Evolutionary conservation across 2,113 vertebrate species (phyloP).

Genomic region (Tiliqua scincoides): DNA sequence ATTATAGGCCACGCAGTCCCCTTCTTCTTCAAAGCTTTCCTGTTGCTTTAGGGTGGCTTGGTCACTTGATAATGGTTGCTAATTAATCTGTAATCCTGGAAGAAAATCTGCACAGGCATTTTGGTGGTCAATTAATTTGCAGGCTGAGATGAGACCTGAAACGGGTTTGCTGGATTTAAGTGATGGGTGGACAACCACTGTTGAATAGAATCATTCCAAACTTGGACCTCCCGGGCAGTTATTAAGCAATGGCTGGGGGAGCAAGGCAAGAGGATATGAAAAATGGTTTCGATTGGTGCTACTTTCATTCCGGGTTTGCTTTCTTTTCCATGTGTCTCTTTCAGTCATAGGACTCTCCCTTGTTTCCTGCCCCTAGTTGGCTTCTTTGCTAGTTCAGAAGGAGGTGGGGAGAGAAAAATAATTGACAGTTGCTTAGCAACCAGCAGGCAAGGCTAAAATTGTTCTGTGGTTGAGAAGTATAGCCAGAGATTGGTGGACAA

Average conservation of each 20-base stretch:
- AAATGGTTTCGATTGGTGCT: neutral
- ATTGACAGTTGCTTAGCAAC: slow-evolving; percentile 21
- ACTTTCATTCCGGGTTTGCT: neutral
- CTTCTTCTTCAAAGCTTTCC: neutral
- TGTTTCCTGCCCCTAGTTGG: neutral
- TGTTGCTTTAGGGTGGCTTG: neutral
- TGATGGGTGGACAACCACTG: no score
- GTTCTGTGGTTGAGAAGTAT: neutral
- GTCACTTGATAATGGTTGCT: neutral
- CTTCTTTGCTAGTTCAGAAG: neutral
- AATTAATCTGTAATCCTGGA: neutral
- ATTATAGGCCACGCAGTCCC: neutral
- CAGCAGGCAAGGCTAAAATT: neutral
- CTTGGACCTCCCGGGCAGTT: neutral
- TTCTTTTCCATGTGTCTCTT: neutral
- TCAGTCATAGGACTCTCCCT: neutral
- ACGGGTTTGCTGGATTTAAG: neutral
- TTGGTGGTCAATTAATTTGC: neutral
- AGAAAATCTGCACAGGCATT: neutral
- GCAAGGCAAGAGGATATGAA: neutral
- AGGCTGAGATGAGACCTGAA: neutral
- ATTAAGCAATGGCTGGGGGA: neutral
- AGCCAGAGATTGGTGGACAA: neutral
- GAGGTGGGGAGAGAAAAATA: neutral
- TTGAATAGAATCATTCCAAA: neutral